These are phyloP conservation scores for Drosophila truncata DNA, from an alignment of 1,140 invertebrate species.

Conservation along the genomic window DNA sequence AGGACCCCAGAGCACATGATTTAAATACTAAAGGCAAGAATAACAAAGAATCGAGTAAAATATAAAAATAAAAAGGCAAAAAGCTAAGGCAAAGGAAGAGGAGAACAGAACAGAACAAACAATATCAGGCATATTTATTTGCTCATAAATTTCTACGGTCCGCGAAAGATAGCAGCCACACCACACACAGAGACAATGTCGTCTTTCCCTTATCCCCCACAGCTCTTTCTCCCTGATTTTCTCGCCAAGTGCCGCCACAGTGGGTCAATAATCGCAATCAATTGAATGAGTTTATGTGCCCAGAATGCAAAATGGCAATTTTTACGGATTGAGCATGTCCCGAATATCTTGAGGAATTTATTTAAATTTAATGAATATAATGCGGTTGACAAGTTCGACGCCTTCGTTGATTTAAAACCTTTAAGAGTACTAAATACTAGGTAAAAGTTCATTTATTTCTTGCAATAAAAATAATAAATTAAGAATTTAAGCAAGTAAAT, in stretches of 20 bases:
- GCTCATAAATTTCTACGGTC: constrained; percentile 65
- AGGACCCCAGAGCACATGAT: constrained; percentile 70
- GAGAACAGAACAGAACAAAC: constrained; percentile 29
- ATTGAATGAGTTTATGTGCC: constrained; percentile 49
- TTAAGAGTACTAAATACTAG: background rate
- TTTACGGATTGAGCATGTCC: constrained; percentile 21
- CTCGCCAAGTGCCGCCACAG: constrained; percentile 40
- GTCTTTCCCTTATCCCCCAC: background rate
- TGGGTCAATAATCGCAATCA: constrained; percentile 58
- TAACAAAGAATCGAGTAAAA: constrained; percentile 64
- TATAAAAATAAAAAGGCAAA: constrained; percentile 35
- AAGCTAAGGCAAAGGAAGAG: constrained; percentile 12
- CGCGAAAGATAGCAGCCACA: constrained; percentile 36
- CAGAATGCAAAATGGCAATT: constrained; percentile 29
- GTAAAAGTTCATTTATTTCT: background rate
- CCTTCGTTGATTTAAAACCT: constrained; percentile 11
- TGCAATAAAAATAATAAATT: background rate
- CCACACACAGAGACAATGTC: constrained; percentile 41
- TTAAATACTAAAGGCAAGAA: constrained; percentile 69
- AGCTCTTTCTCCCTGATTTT: constrained; percentile 1
- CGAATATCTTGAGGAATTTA: constrained; percentile 12
- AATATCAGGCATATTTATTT: constrained; percentile 61
- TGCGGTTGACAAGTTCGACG: constrained; percentile 10
- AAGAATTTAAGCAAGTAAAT: too few species aligned
- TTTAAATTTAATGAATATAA: constrained; percentile 18